Evolutionary conservation across 1,140 invertebrate genomes (phyloP).

Genomic region (Drosophila grimshawi): DNA sequence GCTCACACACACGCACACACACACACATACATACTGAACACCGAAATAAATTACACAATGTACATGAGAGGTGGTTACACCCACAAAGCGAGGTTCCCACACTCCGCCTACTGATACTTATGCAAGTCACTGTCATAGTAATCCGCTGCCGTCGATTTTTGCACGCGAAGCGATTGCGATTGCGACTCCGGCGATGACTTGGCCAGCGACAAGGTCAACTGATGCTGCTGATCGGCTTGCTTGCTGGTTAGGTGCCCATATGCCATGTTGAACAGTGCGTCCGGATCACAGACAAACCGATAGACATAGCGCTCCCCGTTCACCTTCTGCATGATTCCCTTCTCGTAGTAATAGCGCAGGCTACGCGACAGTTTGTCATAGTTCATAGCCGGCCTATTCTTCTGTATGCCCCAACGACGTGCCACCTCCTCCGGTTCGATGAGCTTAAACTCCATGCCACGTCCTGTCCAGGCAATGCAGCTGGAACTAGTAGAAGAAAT

Average conservation of each 20-base stretch:
- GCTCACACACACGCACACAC: conserved; percentile 27
- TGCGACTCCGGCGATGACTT: conserved; percentile 61
- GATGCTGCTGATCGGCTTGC: conserved; percentile 61
- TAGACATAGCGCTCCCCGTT: conserved; percentile 98
- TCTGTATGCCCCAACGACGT: conserved; percentile 92
- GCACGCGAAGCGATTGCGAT: conserved; percentile 59
- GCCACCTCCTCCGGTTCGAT: conserved; percentile 97
- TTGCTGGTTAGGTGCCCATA: conserved; percentile 76
- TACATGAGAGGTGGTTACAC: conserved; percentile 66
- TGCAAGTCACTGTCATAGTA: conserved; percentile 70
- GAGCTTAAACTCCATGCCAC: conserved; percentile 97
- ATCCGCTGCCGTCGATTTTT: conserved; percentile 55
- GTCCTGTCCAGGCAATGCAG: conserved; percentile 97
- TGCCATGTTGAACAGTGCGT: conserved; percentile 95
- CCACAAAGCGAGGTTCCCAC: conserved; percentile 45
- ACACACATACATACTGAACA: neutral
- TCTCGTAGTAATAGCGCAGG: conserved; percentile 97
- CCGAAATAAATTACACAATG: conserved; percentile 76
- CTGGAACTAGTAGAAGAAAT: conserved; percentile 87
- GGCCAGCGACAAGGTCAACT: conserved; percentile 61
- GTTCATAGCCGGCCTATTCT: conserved; percentile 98
- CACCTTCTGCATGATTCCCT: conserved; percentile 99
- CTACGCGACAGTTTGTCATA: conserved; percentile 98
- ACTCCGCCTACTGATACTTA: conserved; percentile 65
- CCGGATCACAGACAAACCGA: conserved; percentile 97